These are phyloP conservation scores for Odontophorus gujanensis DNA, from an alignment of 2,113 vertebrate species.

Conservation along the genomic window DNA sequence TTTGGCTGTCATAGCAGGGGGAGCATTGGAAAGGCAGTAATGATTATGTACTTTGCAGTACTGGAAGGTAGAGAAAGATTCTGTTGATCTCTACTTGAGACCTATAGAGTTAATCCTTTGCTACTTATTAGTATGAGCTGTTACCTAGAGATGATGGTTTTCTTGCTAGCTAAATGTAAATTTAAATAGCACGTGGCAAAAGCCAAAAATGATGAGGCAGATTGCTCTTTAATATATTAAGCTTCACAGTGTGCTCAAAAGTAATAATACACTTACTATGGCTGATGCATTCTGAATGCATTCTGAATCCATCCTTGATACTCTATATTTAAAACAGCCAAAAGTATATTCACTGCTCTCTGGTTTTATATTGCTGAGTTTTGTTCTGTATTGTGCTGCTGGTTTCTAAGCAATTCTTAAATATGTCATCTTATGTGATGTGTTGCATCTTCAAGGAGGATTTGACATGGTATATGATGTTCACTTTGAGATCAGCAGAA, in stretches of 20 bases:
- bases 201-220: neutral
- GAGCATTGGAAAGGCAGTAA: neutral
- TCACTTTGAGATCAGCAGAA: neutral
- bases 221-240: neutral
- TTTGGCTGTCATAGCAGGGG: neutral
- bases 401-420: neutral
- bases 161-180: neutral
- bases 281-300: neutral
- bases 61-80: neutral
- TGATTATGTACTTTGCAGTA: neutral
- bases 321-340: neutral
- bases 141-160: constrained; percentile 11
- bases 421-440: neutral
- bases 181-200: neutral
- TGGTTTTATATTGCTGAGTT: neutral
- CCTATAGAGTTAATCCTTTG: neutral
- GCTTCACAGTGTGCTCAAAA: neutral
- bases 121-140: neutral
- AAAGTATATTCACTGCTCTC: neutral
- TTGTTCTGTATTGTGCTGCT: neutral
- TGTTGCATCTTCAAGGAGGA: neutral
- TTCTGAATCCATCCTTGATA: neutral
- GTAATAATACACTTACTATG: neutral
- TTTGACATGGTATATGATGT: neutral
- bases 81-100: neutral